Evolutionary conservation across 1,140 invertebrate genomes (phyloP).

Genomic region (Panagrolaimus sp.): DNA sequence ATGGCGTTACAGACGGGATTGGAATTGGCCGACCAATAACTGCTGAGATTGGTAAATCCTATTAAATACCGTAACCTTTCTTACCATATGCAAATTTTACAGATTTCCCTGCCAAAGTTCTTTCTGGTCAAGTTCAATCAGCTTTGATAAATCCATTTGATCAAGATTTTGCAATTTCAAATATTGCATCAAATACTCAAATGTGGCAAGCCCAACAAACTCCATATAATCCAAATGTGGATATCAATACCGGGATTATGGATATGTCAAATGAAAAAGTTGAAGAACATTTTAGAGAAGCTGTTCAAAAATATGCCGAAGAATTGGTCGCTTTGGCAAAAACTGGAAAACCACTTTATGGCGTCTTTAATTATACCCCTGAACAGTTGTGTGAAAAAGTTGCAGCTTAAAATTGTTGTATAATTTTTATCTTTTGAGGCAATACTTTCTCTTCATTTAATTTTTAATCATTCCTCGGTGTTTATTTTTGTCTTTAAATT

Average conservation of each 20-base stretch:
- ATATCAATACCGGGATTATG: conserved; percentile 15
- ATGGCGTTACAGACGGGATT: conserved; percentile 26
- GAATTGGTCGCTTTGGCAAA: not conserved
- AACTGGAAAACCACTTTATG: not conserved
- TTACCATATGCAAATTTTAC: not conserved
- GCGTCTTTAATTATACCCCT: not conserved
- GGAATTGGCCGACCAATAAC: conserved; percentile 22
- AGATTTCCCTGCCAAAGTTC: conserved; percentile 27
- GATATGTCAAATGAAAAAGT: conserved; percentile 19
- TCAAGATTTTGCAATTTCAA: conserved; percentile 19
- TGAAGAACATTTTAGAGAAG: conserved; percentile 14
- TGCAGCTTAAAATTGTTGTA: too few relatives aligned
- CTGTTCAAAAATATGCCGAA: not conserved
- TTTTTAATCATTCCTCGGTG: too few relatives aligned
- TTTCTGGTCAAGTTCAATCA: conserved; percentile 16
- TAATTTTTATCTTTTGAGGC: too few relatives aligned
- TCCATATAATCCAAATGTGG: conserved; percentile 7
- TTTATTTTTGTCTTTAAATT: too few relatives aligned
- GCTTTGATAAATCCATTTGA: conserved; percentile 22
- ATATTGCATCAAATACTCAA: conserved; percentile 19
- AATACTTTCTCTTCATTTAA: too few relatives aligned
- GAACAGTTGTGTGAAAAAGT: too few relatives aligned
- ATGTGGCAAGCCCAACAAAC: conserved; percentile 20
- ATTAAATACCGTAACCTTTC: not conserved
- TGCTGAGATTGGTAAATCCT: not conserved